Base-by-base conservation (phyloP, 2,888 invertebrate species). In the Nemurella pictetii region DNA sequence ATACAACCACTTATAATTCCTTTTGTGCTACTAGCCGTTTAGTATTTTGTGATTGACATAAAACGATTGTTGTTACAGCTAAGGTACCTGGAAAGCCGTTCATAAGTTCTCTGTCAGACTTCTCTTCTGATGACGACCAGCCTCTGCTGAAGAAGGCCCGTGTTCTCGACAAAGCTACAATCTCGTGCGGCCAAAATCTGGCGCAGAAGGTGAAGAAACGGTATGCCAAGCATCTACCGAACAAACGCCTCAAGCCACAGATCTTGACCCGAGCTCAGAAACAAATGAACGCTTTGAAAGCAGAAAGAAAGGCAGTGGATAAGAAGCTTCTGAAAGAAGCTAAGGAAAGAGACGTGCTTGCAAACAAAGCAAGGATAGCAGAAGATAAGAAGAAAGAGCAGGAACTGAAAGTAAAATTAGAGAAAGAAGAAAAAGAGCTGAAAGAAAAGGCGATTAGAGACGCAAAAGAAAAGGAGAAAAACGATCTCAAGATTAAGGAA, bases 71-170 rank as follows among this genome's bases (percentile, higher is more conserved):
- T 2, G 28, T 82, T 83, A 15, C 83, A 86, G 84, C 84, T 77
- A 83, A 85, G 72, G 73, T 4, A 75, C 55, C 30, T n/a, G 30
- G 35, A 0, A 86, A 85, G 74, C 82, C 73, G 12, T 86, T 87
- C 83, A 87, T 84, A 28, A 88, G 87, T 75, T 86, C 87, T 9
- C 74, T 87, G n/a, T 88, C 88, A 26, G 90, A 91, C 84, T 92
- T 92, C 87, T 92, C 92, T 7, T 92, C 92, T 0, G 93, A 92
- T 84, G 92, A 92, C 87, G 92, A 92, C 87, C 91, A 92, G 87
- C 92, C 92, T 0, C 88, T 92, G 77, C 87, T 83, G 85, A 87
- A 86, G 85, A 87, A 85, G 85, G 85, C 86, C 26, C 83, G 82
- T 12, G 81, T 85, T 25, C 26, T 83, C 26, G 85, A 55, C 27